phyloP scores from a whole-genome alignment of 2,797 vertebrate genomes.

The Xyrichtys novacula region DNA sequence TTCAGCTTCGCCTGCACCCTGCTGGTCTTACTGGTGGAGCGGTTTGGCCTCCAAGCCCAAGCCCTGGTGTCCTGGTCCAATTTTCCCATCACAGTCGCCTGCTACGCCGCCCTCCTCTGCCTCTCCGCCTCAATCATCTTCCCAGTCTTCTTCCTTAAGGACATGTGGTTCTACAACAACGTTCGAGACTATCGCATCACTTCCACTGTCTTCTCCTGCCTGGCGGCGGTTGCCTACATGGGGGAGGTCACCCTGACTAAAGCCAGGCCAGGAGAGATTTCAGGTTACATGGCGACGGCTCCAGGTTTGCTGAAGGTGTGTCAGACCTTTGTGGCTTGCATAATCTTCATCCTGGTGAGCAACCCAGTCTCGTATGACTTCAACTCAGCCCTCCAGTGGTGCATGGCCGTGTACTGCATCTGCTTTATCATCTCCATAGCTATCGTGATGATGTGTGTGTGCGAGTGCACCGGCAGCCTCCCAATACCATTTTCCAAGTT shows the following conservation, averaged over 20 bases:
- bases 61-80: slow-evolving; percentile 90
- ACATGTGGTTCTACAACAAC: rapidly evolving
- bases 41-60: slow-evolving; percentile 81
- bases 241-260: slow-evolving; percentile 88
- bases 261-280: slow-evolving; percentile 89
- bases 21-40: slow-evolving; percentile 88
- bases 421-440: slow-evolving; percentile 91
- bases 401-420: slow-evolving; percentile 92
- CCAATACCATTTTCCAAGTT: slow-evolving; percentile 90
- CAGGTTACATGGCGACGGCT: slow-evolving; percentile 92
- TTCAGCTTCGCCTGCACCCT: slow-evolving; percentile 89
- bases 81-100: slow-evolving; percentile 90
- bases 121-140: slow-evolving; percentile 90
- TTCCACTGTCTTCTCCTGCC: slow-evolving; percentile 89
- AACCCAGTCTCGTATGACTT: slow-evolving; percentile 62
- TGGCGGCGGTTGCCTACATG: slow-evolving; percentile 87
- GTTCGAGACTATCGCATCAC: slow-evolving; percentile 73
- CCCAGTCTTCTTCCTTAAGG: slow-evolving; percentile 82
- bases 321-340: slow-evolving; percentile 90
- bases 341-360: slow-evolving; percentile 90
- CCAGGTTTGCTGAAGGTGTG: slow-evolving; percentile 92
- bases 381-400: slow-evolving; percentile 85
- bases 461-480: slow-evolving; percentile 88
- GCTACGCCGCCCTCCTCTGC: slow-evolving; percentile 89
- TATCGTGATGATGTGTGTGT: slow-evolving; percentile 89